A percentile compares a stretch with the other conserved stretches of the same genome.
Conservation (phyloP, 2,797 vertebrate genomes). For the Orestias chungarensis region DNA sequence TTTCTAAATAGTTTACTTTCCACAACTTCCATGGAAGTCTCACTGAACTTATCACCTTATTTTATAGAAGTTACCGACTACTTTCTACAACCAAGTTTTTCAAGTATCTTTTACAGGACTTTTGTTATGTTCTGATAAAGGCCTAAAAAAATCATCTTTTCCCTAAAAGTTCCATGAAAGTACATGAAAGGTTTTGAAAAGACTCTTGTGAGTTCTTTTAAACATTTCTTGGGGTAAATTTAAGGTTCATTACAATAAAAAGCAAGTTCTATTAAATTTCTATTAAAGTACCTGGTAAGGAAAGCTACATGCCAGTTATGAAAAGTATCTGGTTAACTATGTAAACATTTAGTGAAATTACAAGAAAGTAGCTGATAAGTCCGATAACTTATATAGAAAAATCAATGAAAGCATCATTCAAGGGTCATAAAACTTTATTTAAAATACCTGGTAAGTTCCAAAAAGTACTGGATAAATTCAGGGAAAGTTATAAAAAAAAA, state of each 20-base stretch:
- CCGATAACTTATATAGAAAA: no score
- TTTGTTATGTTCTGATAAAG: not conserved
- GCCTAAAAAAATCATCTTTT: not conserved
- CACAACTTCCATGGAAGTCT: not conserved
- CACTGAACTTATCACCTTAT: not conserved
- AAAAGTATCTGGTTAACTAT: not conserved
- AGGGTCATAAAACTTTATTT: not conserved
- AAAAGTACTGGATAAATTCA: not conserved
- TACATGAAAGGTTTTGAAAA: not conserved
- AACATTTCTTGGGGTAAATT: no score
- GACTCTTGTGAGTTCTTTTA: not conserved
- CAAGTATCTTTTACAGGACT: not conserved
- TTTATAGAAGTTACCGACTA: not conserved
- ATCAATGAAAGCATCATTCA: not conserved
- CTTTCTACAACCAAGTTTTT: not conserved
- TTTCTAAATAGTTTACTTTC: not conserved
- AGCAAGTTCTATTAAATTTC: not conserved
- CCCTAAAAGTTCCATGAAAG: not conserved
- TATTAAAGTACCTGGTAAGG: not conserved
- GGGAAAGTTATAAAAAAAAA: no score
- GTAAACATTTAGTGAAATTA: no score
- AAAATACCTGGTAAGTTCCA: not conserved
- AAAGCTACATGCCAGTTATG: not conserved
- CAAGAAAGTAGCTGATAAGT: not conserved
- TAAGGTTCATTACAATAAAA: not conserved